Conservation (phyloP, 2,888 invertebrate genomes). For the Heteromurus nitidus region DNA sequence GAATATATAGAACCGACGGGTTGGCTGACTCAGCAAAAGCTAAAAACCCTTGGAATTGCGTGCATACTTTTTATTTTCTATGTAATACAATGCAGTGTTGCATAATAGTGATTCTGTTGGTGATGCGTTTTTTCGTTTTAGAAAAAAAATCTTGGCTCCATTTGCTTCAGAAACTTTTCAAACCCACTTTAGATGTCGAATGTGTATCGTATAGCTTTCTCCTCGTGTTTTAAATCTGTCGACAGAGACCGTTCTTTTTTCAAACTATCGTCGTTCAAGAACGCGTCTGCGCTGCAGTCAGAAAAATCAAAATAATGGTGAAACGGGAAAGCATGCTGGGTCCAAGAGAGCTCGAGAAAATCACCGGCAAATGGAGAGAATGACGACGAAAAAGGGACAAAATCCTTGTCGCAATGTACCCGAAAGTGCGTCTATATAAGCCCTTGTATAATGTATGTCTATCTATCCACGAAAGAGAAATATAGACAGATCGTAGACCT, state of each 20-base stretch:
- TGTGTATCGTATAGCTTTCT: not conserved
- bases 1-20: conserved; percentile 26
- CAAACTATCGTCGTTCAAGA: not conserved
- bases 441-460: too few species aligned
- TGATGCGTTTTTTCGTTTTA: too few species aligned
- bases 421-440: too few species aligned
- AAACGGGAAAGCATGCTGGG: conserved; percentile 47
- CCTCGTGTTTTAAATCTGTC: not conserved
- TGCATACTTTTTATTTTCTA: not conserved
- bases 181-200: too few species aligned
- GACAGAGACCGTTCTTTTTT: not conserved
- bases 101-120: not conserved
- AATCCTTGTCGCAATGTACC: conserved; percentile 22
- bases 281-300: not conserved
- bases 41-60: conserved; percentile 25
- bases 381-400: conserved; percentile 14
- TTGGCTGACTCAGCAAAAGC: conserved; percentile 58
- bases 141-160: too few species aligned
- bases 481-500: too few species aligned
- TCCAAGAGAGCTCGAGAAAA: conserved; percentile 11
- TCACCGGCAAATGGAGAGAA: conserved; percentile 8
- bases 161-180: too few species aligned
- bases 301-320: conserved; percentile 6
- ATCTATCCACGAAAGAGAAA: too few species aligned
- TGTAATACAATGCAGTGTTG: not conserved